Evolutionary conservation across 2,113 vertebrate species (phyloP).

Genomic region (Loxodonta africana): DNA sequence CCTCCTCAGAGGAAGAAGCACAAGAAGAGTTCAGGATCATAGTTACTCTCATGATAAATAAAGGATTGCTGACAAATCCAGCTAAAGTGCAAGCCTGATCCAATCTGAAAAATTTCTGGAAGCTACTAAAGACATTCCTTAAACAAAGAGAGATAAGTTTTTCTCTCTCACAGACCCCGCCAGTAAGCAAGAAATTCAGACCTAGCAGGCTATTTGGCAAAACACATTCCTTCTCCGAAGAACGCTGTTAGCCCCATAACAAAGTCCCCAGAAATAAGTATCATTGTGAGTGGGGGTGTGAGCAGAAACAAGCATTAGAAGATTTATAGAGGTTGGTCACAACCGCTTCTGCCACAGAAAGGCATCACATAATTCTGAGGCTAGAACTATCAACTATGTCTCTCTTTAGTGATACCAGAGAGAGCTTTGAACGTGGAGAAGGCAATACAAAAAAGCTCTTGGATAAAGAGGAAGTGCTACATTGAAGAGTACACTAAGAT

Average conservation of each 20-base stretch:
- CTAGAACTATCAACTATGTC: not conserved
- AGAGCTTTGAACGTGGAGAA: not conserved
- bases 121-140: not conserved
- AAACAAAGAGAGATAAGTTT: constrained; percentile 16
- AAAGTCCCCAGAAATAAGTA: constrained; percentile 31
- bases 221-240: not conserved
- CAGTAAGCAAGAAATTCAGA: not conserved
- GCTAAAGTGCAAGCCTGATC: not conserved
- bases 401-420: not conserved
- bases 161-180: not conserved
- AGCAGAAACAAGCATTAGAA: not conserved
- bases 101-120: constrained; percentile 34
- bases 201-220: not conserved
- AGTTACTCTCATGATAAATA: not conserved
- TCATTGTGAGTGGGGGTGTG: not conserved
- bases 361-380: not conserved
- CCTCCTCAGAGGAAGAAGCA: not conserved
- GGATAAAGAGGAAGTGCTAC: not conserved
- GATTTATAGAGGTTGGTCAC: not conserved
- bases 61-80: not conserved
- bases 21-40: constrained; percentile 11
- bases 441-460: not conserved
- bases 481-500: not conserved
- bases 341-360: not conserved
- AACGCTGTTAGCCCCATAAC: not conserved